Percentiles rank a stretch among this genome's conserved stretches.
Conservation (phyloP, 2,888 invertebrate species). For the Callinectes sapidus region DNA sequence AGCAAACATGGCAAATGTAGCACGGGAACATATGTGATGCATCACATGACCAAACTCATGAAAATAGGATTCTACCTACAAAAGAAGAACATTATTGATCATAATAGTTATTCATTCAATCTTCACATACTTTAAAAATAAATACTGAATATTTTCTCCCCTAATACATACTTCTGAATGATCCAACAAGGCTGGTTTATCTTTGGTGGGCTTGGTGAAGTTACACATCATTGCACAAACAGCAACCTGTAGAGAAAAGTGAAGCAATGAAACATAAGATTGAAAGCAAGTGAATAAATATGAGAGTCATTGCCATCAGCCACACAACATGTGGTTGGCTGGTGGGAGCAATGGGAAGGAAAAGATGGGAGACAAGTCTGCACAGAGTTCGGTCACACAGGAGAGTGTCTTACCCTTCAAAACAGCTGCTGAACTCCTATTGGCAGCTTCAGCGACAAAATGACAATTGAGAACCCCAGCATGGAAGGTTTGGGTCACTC, state of each 20-base stretch:
- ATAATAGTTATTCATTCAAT: not conserved
- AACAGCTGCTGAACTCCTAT: no score
- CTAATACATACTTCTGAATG: slow-evolving; percentile 76
- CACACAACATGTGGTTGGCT: no score
- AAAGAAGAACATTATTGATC: not conserved
- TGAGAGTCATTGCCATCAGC: no score
- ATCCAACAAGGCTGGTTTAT: slow-evolving; percentile 77
- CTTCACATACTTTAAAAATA: not conserved
- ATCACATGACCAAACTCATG: slow-evolving; percentile 79
- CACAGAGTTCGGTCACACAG: no score
- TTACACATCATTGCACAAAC: slow-evolving; percentile 78
- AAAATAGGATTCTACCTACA: slow-evolving; percentile 75
- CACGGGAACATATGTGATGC: slow-evolving; percentile 78
- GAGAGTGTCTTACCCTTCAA: no score
- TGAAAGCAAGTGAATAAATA: not conserved
- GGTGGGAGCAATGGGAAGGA: no score
- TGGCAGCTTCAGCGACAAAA: no score
- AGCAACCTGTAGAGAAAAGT: slow-evolving; percentile 74
- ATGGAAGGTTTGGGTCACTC: no score
- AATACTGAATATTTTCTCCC: not conserved
- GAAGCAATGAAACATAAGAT: no score
- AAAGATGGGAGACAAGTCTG: no score
- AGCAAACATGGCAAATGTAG: slow-evolving; percentile 77
- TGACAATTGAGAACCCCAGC: no score
- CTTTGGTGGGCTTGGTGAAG: slow-evolving; percentile 77